phyloP scores from a whole-genome alignment of 2,797 vertebrate genomes.

The Pristis pectinata region DNA sequence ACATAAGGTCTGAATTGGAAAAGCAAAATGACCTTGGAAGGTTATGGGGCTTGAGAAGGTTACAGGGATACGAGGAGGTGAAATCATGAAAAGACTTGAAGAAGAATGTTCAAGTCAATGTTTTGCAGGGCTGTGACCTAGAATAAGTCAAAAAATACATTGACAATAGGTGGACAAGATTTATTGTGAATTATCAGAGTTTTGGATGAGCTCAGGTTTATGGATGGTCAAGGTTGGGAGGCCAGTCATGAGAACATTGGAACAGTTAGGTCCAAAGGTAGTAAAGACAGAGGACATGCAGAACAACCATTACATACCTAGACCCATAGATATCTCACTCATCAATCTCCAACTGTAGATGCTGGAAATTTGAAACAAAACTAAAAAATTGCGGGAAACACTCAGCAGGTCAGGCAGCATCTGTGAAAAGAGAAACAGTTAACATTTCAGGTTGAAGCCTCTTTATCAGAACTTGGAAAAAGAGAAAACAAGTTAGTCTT shows the following conservation, averaged over 20 bases:
- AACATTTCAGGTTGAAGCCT: too few species aligned
- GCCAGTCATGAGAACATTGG: neutral
- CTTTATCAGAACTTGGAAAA: too few species aligned
- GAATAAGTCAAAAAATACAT: neutral
- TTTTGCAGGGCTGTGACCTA: neutral
- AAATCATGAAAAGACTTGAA: neutral
- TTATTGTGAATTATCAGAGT: neutral
- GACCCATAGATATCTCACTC: neutral
- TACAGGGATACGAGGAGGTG: neutral
- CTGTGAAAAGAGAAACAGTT: too few species aligned
- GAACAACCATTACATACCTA: neutral
- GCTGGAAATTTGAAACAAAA: too few species aligned
- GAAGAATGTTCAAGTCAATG: neutral
- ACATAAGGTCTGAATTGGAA: neutral
- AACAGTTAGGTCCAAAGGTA: neutral
- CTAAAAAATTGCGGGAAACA: too few species aligned
- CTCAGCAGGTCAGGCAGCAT: too few species aligned
- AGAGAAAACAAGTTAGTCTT: too few species aligned
- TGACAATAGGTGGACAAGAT: neutral
- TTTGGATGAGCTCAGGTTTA: neutral
- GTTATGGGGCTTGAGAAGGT: neutral
- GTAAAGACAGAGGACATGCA: neutral
- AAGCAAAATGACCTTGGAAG: neutral
- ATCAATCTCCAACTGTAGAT: too few species aligned
- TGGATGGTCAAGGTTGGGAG: neutral